Conservation (phyloP, 2,888 invertebrate species). For the Phaedon cochleariae region DNA sequence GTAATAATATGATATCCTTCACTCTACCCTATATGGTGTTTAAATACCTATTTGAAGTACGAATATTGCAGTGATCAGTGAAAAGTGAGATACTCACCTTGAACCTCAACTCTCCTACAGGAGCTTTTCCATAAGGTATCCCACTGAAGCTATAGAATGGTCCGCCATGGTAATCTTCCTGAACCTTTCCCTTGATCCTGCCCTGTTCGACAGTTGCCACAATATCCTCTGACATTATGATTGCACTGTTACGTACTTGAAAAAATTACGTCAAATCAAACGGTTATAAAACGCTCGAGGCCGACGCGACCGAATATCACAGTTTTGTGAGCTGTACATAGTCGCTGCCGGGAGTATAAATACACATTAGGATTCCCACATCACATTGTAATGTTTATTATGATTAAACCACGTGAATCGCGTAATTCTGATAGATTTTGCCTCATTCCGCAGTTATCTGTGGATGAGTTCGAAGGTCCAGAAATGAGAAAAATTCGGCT, state of each 20-base stretch:
- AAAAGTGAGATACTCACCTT: conserved; percentile 48
- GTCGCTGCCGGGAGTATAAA: conserved; percentile 9
- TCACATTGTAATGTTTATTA: neutral
- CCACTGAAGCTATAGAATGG: conserved; percentile 53
- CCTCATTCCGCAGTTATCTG: conserved; percentile 5
- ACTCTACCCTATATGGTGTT: too few relatives aligned
- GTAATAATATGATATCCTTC: too few relatives aligned
- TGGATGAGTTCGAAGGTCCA: neutral
- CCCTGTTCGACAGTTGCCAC: conserved; percentile 17
- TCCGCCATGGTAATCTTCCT: conserved; percentile 23
- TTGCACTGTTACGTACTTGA: neutral
- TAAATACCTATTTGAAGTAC: too few relatives aligned
- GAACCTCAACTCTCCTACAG: conserved; percentile 52
- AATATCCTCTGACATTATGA: conserved; percentile 16
- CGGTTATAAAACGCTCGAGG: neutral
- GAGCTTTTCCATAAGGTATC: conserved; percentile 57
- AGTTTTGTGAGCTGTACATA: neutral
- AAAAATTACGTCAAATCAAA: neutral
- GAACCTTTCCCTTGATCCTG: conserved; percentile 15
- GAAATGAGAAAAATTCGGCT: neutral
- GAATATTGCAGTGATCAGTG: too few relatives aligned
- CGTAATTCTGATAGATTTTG: neutral
- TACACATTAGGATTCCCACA: conserved; percentile 5
- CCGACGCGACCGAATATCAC: neutral
- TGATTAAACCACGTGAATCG: conserved; percentile 5